Percentiles rank a stretch among this genome's conserved stretches.
These are phyloP conservation scores for Eucidaris tribuloides DNA, from an alignment of 35 echinoderm and acorn worm genomes.

Conservation along the genomic window DNA sequence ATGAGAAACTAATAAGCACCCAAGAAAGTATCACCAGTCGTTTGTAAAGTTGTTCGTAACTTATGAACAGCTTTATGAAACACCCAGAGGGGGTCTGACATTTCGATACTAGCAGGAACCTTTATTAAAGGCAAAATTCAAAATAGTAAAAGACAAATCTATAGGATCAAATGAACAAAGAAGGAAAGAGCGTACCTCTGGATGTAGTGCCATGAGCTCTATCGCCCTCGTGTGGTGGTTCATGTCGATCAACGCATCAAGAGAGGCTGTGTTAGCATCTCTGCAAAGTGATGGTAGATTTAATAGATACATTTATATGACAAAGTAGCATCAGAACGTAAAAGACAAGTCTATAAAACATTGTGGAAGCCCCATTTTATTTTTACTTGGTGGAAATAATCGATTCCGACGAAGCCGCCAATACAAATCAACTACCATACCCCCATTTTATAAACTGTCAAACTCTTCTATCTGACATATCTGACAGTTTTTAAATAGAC, in stretches of 20 bases:
- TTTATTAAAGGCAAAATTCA: not conserved
- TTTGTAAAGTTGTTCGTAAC: too few species aligned
- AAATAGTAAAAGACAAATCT: not conserved
- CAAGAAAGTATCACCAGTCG: too few species aligned
- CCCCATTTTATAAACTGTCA: not conserved
- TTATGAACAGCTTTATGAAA: too few species aligned
- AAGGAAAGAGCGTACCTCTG: constrained; percentile 55
- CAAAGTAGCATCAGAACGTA: not conserved
- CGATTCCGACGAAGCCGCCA: too few species aligned
- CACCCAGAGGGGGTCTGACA: not conserved
- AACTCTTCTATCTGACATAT: too few species aligned
- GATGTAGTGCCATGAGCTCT: constrained; percentile 68
- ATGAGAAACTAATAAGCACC: not conserved
- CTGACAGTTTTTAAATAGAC: too few species aligned
- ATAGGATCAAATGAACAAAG: not conserved
- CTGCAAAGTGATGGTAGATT: constrained; percentile 31
- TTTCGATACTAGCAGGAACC: not conserved
- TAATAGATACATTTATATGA: not conserved
- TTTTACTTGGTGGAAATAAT: not conserved
- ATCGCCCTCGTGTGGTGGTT: constrained; percentile 83
- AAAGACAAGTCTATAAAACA: not conserved
- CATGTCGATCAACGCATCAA: constrained; percentile 89
- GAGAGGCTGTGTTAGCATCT: constrained; percentile 61
- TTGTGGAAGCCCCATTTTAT: not conserved
- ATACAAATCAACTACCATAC: not conserved